A percentile compares a stretch with the other conserved stretches of the same genome.
phyloP scores from a whole-genome alignment of 2,797 vertebrate genomes.

The Microctenopoma stevenorrisi region DNA sequence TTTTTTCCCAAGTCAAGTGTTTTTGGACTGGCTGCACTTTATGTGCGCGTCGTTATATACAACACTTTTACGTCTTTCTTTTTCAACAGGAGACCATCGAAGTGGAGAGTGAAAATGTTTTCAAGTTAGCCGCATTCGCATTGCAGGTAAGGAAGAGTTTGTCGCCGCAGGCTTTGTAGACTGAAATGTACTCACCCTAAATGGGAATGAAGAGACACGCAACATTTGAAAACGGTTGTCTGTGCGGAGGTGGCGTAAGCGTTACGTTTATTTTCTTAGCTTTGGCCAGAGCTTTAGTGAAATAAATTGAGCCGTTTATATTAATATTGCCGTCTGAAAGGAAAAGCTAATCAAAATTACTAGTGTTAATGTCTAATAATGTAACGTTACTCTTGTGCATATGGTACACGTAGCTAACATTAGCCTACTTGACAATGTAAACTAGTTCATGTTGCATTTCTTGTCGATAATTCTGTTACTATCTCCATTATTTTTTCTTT shows the following conservation, averaged over 20 bases:
- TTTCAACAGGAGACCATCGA: conserved; percentile 90
- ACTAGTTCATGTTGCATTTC: neutral
- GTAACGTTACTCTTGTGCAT: neutral
- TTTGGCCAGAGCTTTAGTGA: conserved; percentile 23
- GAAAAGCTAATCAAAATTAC: neutral
- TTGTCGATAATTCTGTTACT: neutral
- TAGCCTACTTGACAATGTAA: neutral
- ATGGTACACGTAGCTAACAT: conserved; percentile 16
- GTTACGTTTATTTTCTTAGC: neutral
- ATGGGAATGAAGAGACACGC: conserved; percentile 32
- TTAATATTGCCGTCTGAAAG: neutral
- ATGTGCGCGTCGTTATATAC: conserved; percentile 4
- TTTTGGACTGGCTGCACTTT: conserved; percentile 32
- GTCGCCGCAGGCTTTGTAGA: conserved; percentile 42
- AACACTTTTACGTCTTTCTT: neutral
- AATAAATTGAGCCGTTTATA: neutral
- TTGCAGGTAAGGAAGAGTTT: conserved; percentile 90
- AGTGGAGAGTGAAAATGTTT: conserved; percentile 91
- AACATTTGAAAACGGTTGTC: conserved; percentile 66
- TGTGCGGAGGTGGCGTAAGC: neutral
- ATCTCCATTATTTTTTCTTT: conserved; percentile 51
- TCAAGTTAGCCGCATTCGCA: conserved; percentile 93
- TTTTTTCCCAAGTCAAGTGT: conserved; percentile 74
- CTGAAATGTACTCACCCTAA: conserved; percentile 26
- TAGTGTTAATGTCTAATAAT: neutral